Evolutionary conservation across 2,888 invertebrate genomes (phyloP).

Genomic region (Acrocyrtus sp.): DNA sequence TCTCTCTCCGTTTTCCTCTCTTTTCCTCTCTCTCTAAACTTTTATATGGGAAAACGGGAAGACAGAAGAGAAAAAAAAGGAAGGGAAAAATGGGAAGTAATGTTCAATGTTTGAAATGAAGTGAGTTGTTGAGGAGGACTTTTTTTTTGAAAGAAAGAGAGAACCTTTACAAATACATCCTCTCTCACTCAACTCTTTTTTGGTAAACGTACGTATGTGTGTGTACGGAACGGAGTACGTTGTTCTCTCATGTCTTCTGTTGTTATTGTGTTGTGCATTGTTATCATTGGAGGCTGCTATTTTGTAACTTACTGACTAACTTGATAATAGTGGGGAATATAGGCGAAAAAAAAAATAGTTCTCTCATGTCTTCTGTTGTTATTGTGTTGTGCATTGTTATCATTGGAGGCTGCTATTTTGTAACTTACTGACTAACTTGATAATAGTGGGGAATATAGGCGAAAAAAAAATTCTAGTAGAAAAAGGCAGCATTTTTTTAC

Average conservation of each 20-base stretch:
- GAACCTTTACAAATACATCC: conserved; percentile 49
- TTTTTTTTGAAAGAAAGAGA: conserved; percentile 45
- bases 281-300: conserved; percentile 28
- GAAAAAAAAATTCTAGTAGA: no score
- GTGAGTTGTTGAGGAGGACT: conserved; percentile 48
- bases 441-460: no score
- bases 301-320: conserved; percentile 31
- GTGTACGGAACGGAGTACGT: no score
- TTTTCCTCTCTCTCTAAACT: conserved; percentile 8
- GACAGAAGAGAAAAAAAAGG: conserved; percentile 14
- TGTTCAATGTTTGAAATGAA: conserved; percentile 53
- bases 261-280: conserved; percentile 50
- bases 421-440: conserved; percentile 36
- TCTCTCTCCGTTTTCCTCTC: conserved; percentile 7
- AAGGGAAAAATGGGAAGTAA: conserved; percentile 52
- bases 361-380: conserved; percentile 35
- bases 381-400: conserved; percentile 51
- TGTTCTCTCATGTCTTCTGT: no score
- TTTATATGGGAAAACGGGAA: conserved; percentile 2
- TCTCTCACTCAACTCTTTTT: conserved; percentile 21
- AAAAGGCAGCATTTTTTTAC: no score
- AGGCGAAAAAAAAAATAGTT: no score
- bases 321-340: conserved; percentile 22
- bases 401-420: conserved; percentile 11
- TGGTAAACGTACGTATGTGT: conserved; percentile 8